phyloP scores from a whole-genome alignment of 1,140 invertebrate species.

The Drosophila sechellia region DNA sequence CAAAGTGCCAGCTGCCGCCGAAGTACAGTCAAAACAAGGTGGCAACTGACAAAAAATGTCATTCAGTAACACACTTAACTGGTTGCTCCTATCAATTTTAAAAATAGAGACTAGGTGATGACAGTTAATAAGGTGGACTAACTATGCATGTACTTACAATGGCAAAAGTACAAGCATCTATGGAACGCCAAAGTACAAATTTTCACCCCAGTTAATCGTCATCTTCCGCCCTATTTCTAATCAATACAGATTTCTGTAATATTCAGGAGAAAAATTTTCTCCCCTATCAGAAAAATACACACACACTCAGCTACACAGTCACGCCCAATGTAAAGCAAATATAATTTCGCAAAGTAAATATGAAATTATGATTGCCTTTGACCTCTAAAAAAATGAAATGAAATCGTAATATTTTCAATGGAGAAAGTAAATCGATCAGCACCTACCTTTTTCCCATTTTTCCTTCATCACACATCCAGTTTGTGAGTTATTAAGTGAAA shows the following conservation, averaged over 20 bases:
- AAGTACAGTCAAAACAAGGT: conserved; percentile 34
- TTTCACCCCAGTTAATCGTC: not conserved
- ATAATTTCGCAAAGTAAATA: conserved; percentile 74
- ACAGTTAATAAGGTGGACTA: not conserved
- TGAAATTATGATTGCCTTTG: conserved; percentile 72
- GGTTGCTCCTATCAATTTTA: not conserved
- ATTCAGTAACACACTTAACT: not conserved
- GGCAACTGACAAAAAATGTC: conserved; percentile 4
- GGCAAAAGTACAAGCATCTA: too few relatives aligned
- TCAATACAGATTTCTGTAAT: not conserved
- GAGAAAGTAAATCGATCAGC: conserved; percentile 60
- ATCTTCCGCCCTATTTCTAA: not conserved
- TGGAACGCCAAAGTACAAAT: too few relatives aligned
- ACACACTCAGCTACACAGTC: not conserved
- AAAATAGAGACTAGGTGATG: not conserved
- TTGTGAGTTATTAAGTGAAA: conserved; percentile 39
- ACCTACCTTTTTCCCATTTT: conserved; percentile 15
- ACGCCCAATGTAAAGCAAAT: conserved; percentile 65
- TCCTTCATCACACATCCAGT: conserved; percentile 17
- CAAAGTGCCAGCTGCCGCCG: conserved; percentile 38
- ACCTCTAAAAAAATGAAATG: conserved; percentile 18
- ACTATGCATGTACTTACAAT: not conserved
- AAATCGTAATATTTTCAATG: conserved; percentile 36
- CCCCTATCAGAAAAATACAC: conserved; percentile 1
- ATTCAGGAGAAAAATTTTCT: not conserved